These are phyloP conservation scores for Eupithecia tripunctaria DNA, from an alignment of 2,888 invertebrate species.

Conservation along the genomic window DNA sequence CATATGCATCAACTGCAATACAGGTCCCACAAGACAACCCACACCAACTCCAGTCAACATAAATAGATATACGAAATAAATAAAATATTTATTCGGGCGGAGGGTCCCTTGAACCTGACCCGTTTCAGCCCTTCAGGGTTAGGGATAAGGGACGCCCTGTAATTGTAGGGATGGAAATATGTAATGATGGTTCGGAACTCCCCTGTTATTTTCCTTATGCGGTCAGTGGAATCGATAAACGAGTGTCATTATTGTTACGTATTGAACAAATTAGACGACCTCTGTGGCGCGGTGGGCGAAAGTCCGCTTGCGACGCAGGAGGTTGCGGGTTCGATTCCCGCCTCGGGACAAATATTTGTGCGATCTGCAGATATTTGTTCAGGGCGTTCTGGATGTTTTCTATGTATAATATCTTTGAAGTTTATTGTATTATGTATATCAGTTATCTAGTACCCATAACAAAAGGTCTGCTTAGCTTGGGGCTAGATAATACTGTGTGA, in stretches of 20 bases:
- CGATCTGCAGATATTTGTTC: too few species aligned
- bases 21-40: background rate
- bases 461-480: too few species aligned
- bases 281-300: background rate
- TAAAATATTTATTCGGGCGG: constrained; percentile 41
- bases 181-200: background rate
- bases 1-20: background rate
- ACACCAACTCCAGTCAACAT: background rate
- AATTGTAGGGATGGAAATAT: constrained; percentile 20
- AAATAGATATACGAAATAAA: constrained; percentile 14
- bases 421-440: too few species aligned
- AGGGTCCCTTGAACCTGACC: constrained; percentile 43
- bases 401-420: too few species aligned
- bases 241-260: background rate
- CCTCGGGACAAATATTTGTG: too few species aligned
- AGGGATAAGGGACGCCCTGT: constrained; percentile 24
- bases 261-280: background rate
- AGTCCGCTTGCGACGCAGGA: too few species aligned
- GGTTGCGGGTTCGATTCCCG: too few species aligned
- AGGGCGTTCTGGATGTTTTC: too few species aligned
- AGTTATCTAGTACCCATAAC: too few species aligned
- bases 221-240: background rate
- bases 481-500: too few species aligned
- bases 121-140: constrained; percentile 33
- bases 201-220: background rate